Base-by-base conservation (phyloP, 2,888 invertebrate genomes). In the Drosophila aldrichi region DNA sequence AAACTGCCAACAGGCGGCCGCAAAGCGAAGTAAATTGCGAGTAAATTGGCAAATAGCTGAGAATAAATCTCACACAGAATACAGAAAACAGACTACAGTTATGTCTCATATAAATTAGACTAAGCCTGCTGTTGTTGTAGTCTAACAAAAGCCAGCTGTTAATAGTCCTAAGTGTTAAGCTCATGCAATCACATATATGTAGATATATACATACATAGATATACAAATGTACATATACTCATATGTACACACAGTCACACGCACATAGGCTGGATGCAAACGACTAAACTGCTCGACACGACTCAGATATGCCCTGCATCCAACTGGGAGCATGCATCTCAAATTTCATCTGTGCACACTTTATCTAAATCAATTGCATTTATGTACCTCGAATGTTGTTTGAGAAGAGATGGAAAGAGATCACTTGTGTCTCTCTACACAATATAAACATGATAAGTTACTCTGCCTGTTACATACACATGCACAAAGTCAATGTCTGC, bases 141-240 rank as follows among this genome's bases (percentile, higher is more conserved):
- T 46, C 32, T 43, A 49, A 62, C 77, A 77, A 62, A 77, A 54
- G 61, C 51, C 75, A 74, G 70, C 58, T 70, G 77, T 62, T 70
- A 64, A 66, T 70, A 67, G 64, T 61, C 29, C 64, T 46, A 60
- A 55, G 52, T 51, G 52, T 65, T 34, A 36, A 62, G 9, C 40
- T 32, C 34, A 9, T 14, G n/a, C 12, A 20, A 16, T 18, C 34
- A 25, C 29, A 40, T 14, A 22, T 9, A 52, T 22, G 34, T 29
- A n/a, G 1, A n/a, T 48, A 25, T 18, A 29, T 14, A n/a, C 25
- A 52, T 36, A 8, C 36, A 34, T n/a, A 16, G 3, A 34, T 18
- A 18, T 52, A 22, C 20, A 22, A 2, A 22, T 22, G 20, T 22
- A 22, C 2, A 2, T 22, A 29, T 58, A 52, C 9, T 18, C 14